A percentile compares a stretch with the other conserved stretches of the same genome.
phyloP scores from a whole-genome alignment of 2,113 vertebrate species.

The Fukomys damarensis region DNA sequence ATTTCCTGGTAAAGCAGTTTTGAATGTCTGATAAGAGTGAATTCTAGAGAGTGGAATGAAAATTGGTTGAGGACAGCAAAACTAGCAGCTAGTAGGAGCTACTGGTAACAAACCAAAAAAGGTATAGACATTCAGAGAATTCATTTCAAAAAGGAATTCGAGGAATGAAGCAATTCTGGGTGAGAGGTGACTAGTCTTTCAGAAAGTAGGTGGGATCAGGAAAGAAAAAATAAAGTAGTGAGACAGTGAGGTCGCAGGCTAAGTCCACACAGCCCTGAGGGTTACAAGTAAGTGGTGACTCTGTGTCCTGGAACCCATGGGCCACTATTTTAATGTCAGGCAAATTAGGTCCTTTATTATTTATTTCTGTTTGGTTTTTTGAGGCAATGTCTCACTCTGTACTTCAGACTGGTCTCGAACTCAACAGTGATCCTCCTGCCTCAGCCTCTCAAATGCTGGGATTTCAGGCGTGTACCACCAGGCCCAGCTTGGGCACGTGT shows the following conservation, averaged over 20 bases:
- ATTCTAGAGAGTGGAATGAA: constrained; percentile 28
- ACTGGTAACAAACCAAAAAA: background rate
- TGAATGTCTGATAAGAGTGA: background rate
- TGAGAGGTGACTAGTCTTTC: background rate
- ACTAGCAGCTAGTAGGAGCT: background rate
- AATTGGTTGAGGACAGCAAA: constrained; percentile 13
- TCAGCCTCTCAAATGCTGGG: background rate
- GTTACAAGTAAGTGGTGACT: background rate
- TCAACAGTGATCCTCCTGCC: background rate
- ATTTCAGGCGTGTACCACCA: background rate
- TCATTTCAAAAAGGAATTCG: constrained; percentile 57
- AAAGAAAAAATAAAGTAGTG: background rate
- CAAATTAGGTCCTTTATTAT: background rate
- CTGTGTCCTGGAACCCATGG: background rate
- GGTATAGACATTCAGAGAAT: background rate
- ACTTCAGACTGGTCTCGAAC: background rate
- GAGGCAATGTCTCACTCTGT: background rate
- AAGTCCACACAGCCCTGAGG: background rate
- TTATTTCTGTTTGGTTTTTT: background rate
- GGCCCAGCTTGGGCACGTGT: background rate
- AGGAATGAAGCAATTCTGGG: constrained; percentile 57
- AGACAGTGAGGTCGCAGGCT: too few species aligned
- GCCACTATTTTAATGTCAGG: background rate
- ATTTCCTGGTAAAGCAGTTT: background rate
- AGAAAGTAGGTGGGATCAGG: background rate